Evolutionary conservation across 2,888 invertebrate genomes (phyloP).

Genomic region (Zaprionus bogoriensis): DNA sequence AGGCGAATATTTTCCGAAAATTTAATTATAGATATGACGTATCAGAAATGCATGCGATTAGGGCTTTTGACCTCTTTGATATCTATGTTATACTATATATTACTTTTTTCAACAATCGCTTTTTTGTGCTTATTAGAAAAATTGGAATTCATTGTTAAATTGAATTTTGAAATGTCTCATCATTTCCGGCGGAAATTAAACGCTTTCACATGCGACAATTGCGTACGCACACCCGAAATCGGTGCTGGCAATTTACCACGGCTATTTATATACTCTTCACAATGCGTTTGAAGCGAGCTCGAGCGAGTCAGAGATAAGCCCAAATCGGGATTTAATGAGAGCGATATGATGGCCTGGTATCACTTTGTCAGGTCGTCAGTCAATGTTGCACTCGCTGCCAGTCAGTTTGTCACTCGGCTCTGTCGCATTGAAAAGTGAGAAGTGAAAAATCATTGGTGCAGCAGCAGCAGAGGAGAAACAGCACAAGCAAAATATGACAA

Average conservation of each 20-base stretch:
- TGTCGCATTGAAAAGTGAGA: conserved; percentile 50
- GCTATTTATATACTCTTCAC: conserved; percentile 4
- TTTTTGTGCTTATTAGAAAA: neutral
- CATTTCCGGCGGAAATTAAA: conserved; percentile 42
- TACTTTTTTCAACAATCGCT: neutral
- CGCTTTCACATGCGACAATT: conserved; percentile 14
- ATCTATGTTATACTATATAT: neutral
- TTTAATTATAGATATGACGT: conserved; percentile 14
- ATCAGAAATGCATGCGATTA: neutral
- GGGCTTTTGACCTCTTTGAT: neutral
- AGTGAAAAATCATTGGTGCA: conserved; percentile 69
- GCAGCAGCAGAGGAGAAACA: conserved; percentile 19
- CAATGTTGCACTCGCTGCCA: conserved; percentile 56
- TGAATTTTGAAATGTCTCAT: conserved; percentile 3
- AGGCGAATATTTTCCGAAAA: conserved; percentile 12
- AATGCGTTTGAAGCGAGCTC: neutral
- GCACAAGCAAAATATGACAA: conserved; percentile 56
- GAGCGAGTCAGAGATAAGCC: neutral
- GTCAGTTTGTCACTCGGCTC: conserved; percentile 50
- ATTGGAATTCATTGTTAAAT: neutral
- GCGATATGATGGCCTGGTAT: conserved; percentile 32
- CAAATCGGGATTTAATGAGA: conserved; percentile 34
- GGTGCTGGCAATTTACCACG: conserved; percentile 10
- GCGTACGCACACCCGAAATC: too few species aligned
- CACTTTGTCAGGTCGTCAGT: conserved; percentile 45